phyloP scores from a whole-genome alignment of 2,113 vertebrate genomes.

The Zapus hudsonius region DNA sequence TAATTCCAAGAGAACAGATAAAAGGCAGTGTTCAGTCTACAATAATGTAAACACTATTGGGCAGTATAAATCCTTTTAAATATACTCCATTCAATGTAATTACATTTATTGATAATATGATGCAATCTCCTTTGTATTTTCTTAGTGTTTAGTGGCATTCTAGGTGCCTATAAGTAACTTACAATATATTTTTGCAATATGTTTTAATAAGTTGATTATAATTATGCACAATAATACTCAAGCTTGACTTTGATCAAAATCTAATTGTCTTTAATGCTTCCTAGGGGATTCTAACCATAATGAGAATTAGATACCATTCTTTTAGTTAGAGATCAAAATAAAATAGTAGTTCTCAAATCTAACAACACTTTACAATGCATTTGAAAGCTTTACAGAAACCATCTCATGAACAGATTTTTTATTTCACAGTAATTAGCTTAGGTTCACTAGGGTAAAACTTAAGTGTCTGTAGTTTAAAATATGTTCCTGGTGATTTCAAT shows the following conservation, averaged over 20 bases:
- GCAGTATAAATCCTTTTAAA: not conserved
- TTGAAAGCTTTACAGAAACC: not conserved
- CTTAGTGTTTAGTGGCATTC: not conserved
- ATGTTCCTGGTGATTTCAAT: not conserved
- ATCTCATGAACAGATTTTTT: not conserved
- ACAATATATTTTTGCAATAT: not conserved
- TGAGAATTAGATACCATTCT: not conserved
- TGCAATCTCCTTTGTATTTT: not conserved
- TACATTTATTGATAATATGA: not conserved
- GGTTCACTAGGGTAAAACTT: not conserved
- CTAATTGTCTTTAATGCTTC: not conserved
- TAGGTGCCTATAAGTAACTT: not conserved
- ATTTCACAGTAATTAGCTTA: not conserved
- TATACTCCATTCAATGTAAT: not conserved
- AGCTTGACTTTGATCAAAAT: not conserved
- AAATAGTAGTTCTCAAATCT: not conserved
- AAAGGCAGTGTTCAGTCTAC: not conserved
- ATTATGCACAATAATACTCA: not conserved
- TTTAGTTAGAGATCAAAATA: conserved; percentile 22
- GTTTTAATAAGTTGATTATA: conserved; percentile 32
- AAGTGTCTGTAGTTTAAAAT: not conserved
- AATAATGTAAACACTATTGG: not conserved
- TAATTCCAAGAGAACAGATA: not conserved
- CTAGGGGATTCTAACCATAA: not conserved
- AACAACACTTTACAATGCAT: not conserved